Percentiles rank a stretch among this genome's conserved stretches.
Conservation (phyloP, 2,113 vertebrate species). For the Pelobates fuscus region DNA sequence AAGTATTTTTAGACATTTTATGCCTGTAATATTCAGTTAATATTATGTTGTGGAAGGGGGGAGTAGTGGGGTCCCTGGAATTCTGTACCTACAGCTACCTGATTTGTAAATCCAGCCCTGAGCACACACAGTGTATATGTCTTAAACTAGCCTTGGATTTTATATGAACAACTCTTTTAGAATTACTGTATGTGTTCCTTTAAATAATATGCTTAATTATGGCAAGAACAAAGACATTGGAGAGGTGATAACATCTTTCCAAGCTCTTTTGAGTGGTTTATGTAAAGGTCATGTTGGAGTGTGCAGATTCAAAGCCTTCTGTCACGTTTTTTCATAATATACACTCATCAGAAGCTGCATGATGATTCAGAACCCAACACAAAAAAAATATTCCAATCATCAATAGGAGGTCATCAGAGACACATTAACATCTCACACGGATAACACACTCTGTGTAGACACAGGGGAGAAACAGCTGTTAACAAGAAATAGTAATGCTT, state of each 20-base stretch:
- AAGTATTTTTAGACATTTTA: too few relatives aligned
- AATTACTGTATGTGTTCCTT: too few relatives aligned
- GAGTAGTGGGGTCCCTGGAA: too few relatives aligned
- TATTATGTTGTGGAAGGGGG: too few relatives aligned
- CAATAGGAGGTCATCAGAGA: slow-evolving; percentile 25
- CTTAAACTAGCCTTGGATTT: too few relatives aligned
- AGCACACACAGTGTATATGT: too few relatives aligned
- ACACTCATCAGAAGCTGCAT: not conserved
- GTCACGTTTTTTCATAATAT: slow-evolving; percentile 2
- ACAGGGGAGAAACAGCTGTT: not conserved
- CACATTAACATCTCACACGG: not conserved
- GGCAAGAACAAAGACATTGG: not conserved
- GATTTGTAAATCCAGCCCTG: too few relatives aligned
- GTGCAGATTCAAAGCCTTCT: slow-evolving; percentile 7
- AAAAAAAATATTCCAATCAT: slow-evolving; percentile 3
- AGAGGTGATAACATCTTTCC: slow-evolving; percentile 24
- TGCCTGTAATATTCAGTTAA: too few relatives aligned
- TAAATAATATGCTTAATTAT: too few relatives aligned
- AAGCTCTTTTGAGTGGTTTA: slow-evolving; percentile 5
- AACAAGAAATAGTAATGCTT: not conserved
- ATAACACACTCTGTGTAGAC: not conserved
- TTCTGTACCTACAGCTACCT: too few relatives aligned
- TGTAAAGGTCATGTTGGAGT: slow-evolving; percentile 33
- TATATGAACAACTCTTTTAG: too few relatives aligned
- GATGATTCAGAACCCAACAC: not conserved